A percentile compares a stretch with the other conserved stretches of the same genome.
Conservation (phyloP, 2,797 vertebrate genomes). For the Emydoidea blandingii region DNA sequence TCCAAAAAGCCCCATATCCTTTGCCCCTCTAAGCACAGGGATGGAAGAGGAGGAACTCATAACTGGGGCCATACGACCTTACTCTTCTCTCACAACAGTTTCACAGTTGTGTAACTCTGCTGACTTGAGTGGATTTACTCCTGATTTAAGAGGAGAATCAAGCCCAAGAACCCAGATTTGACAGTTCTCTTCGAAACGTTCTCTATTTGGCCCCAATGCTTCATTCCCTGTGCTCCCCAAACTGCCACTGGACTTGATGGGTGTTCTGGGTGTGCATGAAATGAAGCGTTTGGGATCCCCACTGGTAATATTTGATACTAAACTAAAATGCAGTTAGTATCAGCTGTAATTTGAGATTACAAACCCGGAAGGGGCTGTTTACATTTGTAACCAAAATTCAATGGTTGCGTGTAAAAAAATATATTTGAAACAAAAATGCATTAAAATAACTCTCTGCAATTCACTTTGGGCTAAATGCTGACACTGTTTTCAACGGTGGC, state of each 20-base stretch:
- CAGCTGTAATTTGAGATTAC: conserved; percentile 58
- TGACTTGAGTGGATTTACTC: neutral
- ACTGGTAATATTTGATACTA: conserved; percentile 27
- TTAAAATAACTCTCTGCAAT: conserved; percentile 52
- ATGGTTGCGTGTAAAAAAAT: conserved; percentile 30
- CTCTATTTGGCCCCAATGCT: neutral
- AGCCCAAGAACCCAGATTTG: neutral
- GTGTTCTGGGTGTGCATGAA: conserved; percentile 6
- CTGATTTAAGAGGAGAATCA: conserved; percentile 18
- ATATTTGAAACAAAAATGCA: conserved; percentile 60
- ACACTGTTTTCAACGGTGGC: neutral
- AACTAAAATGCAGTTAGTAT: conserved; percentile 15
- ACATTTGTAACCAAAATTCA: conserved; percentile 38
- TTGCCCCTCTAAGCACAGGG: neutral
- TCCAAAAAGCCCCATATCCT: neutral
- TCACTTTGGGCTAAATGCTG: conserved; percentile 52
- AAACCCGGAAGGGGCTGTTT: conserved; percentile 19
- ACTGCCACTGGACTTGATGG: neutral
- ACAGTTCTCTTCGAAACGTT: neutral
- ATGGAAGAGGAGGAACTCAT: neutral
- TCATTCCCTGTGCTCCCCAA: neutral
- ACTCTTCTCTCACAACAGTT: neutral
- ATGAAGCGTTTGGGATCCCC: neutral
- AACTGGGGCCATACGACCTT: neutral
- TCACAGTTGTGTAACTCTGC: neutral